Conservation (phyloP, 35 echinoderm and acorn worm genomes). For the Apostichopus japonicus region DNA sequence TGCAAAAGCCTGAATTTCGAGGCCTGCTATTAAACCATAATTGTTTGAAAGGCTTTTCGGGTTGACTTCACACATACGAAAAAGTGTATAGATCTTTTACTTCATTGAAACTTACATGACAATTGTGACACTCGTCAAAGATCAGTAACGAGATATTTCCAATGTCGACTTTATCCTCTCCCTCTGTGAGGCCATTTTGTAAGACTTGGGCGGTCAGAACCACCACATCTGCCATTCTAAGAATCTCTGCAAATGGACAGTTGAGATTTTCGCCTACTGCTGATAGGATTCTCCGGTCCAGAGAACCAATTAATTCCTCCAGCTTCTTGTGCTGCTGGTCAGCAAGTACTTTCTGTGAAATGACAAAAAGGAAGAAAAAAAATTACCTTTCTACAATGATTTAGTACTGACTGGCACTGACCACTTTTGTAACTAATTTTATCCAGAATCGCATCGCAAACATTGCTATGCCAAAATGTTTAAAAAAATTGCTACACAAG, state of each 20-base stretch:
- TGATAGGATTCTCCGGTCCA: background rate
- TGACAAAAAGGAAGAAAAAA: background rate
- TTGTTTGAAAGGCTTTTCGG: too few relatives aligned
- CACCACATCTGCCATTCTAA: slow-evolving; percentile 47
- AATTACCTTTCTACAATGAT: too few relatives aligned
- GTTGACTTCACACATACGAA: too few relatives aligned
- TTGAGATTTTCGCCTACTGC: slow-evolving; percentile 45
- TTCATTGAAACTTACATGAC: slow-evolving; percentile 35
- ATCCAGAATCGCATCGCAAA: too few relatives aligned
- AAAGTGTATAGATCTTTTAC: too few relatives aligned
- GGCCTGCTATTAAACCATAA: too few relatives aligned
- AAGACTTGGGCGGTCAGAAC: slow-evolving; percentile 64
- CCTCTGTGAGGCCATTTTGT: slow-evolving; percentile 35
- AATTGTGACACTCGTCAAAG: slow-evolving; percentile 73
- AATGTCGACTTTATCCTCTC: slow-evolving; percentile 9
- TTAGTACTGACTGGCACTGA: too few relatives aligned
- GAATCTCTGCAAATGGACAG: slow-evolving; percentile 32
- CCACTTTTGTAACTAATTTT: background rate
- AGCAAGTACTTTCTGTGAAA: slow-evolving; percentile 52
- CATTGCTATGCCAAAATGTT: too few relatives aligned
- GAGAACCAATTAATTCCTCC: slow-evolving; percentile 17
- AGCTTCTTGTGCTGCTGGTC: slow-evolving; percentile 50
- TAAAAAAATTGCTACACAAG: too few relatives aligned
- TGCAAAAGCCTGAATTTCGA: background rate
- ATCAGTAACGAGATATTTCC: slow-evolving; percentile 42